Evolutionary conservation across 2,797 vertebrate genomes (phyloP), one percentile per base, ranked within the genome.

Genomic region (Semaprochilodus insignis): DNA sequence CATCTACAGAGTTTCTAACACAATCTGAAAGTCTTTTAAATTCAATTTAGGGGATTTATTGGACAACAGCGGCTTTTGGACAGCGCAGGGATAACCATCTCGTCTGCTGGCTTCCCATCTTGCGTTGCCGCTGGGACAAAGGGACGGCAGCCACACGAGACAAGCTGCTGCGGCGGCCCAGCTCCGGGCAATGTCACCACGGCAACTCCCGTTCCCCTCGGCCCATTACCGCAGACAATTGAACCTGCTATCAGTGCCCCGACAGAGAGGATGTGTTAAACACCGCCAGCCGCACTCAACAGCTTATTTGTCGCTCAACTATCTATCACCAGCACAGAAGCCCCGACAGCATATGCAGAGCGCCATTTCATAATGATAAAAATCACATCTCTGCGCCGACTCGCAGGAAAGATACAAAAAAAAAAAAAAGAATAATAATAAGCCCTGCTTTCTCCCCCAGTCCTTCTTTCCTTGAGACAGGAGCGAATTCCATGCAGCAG

Each of bases 11-110:
- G 78, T 87, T 85, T 83, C 69, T 81, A 83, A 87, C 71, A 81
- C 81, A 81, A 87, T 87, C 83, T 67, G 78, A 85, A 81, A 85
- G 82, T 88, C 86, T 89, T 88, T 88, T 87, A 86, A 88, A 88
- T 87, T 89, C 85, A 90, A 89, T 89, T 88, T 89, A 82, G 76
- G 79, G 83, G 85, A 86, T 89, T 88, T 89, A 86, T 87, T 89
- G 88, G 88, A 86, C 88, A 86, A 80, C 85, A 77, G 74, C 69
- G 70, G 84, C 87, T 87, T 90, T 88, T 84, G 86, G 87, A 87
- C 82, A 86, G 79, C 77, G 74, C 34, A 44, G 54, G 76, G 70
- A 85, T 82, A 81, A 84, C 72, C 80, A 84, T 83, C 85, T 81
- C 40, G 81, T 89, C 87, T 81, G 54, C 76, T 19, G 54, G 81